A percentile compares a stretch with the other conserved stretches of the same genome.
phyloP scores from a whole-genome alignment of 92 coral and sea anemone genomes.

The Phenganax marumi region DNA sequence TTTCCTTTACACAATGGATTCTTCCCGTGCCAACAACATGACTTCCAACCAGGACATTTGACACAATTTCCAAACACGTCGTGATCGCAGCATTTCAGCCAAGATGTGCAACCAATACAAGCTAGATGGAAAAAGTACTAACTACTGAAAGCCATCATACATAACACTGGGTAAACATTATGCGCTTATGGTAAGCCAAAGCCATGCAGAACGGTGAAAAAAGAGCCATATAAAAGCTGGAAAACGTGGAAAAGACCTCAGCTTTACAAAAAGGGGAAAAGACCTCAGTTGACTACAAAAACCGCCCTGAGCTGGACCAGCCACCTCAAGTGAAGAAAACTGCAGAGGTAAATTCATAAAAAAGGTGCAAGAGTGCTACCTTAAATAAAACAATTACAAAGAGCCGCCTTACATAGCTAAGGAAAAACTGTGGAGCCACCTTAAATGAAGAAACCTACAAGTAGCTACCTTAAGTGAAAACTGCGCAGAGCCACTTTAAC shows the following conservation, averaged over 20 bases:
- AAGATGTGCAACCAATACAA: slow-evolving; percentile 93
- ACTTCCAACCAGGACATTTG: slow-evolving; percentile 97
- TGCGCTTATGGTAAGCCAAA: too few species aligned
- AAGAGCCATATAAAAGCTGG: too few species aligned
- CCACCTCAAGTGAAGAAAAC: too few species aligned
- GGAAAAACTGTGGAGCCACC: too few species aligned
- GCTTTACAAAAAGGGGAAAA: too few species aligned
- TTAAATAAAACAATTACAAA: neutral
- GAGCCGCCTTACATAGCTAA: too few species aligned
- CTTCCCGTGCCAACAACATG: slow-evolving; percentile 87
- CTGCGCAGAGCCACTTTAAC: neutral
- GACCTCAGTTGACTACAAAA: neutral
- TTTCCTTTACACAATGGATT: slow-evolving; percentile 93
- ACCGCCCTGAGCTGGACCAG: too few species aligned
- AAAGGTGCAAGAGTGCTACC: neutral
- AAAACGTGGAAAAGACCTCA: too few species aligned
- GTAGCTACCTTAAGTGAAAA: neutral
- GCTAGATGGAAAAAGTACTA: slow-evolving; percentile 48
- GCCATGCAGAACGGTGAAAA: neutral
- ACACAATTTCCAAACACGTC: slow-evolving; percentile 98
- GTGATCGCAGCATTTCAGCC: slow-evolving; percentile 92
- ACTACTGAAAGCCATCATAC: neutral
- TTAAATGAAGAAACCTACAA: too few species aligned
- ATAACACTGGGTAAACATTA: neutral
- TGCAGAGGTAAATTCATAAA: too few species aligned